Percentiles rank a stretch among this genome's conserved stretches.
Evolutionary conservation across 2,113 vertebrate species (phyloP).

Genomic region (Alethe diademata): DNA sequence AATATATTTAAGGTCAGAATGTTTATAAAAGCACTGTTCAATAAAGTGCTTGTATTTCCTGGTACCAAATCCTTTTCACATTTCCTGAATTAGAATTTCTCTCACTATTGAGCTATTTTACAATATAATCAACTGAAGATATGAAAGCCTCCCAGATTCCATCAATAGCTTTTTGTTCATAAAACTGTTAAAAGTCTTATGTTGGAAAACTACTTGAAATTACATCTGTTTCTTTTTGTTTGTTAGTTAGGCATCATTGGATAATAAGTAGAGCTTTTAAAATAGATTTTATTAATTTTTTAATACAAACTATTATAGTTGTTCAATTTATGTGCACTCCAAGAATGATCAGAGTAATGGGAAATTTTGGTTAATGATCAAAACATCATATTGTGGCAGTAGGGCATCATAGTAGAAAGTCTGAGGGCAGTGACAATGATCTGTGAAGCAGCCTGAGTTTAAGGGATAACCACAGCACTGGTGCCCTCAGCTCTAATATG

Average conservation of each 20-base stretch:
- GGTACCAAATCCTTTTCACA: background rate
- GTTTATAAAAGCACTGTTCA: background rate
- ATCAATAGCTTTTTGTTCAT: background rate
- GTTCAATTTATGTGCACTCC: background rate
- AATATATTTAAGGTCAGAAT: background rate
- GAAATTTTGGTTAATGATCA: background rate
- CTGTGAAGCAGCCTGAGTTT: background rate
- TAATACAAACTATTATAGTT: background rate
- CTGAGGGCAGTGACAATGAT: background rate
- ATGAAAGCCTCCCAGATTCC: background rate
- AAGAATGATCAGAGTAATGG: background rate
- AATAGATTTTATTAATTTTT: slow-evolving; percentile 1
- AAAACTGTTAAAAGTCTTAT: background rate
- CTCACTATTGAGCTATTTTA: background rate
- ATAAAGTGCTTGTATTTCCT: background rate
- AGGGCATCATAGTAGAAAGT: background rate
- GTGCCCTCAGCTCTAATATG: background rate
- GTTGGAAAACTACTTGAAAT: background rate
- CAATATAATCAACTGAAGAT: background rate
- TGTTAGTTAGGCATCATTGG: background rate
- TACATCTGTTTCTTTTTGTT: background rate
- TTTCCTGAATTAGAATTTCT: background rate
- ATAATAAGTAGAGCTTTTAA: background rate
- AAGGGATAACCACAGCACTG: background rate
- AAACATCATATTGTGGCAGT: background rate